Percentiles rank a stretch among this genome's conserved stretches.
These are phyloP conservation scores for Toxostoma redivivum DNA, from an alignment of 2,113 vertebrate genomes.

Conservation along the genomic window DNA sequence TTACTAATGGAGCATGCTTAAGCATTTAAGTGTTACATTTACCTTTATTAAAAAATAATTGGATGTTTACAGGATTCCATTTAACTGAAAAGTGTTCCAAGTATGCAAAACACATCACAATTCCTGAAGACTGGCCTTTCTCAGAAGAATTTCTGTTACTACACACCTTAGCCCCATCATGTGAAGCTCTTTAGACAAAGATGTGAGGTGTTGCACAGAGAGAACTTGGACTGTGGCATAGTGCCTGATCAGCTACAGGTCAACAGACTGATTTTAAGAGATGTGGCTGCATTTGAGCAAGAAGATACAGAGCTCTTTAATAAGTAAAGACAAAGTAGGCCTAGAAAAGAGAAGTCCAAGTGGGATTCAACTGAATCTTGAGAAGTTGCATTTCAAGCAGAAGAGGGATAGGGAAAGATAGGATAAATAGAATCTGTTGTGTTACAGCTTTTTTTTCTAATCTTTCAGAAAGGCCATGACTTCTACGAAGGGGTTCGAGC, in stretches of 20 bases:
- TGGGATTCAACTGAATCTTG: not conserved
- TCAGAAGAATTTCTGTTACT: not conserved
- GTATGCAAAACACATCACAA: not conserved
- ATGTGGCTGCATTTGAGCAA: not conserved
- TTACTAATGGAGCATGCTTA: not conserved
- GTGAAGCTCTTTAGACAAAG: not conserved
- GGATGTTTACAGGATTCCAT: not conserved
- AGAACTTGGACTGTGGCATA: not conserved
- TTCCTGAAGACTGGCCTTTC: not conserved
- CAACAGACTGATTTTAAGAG: not conserved
- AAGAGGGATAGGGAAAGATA: not conserved
- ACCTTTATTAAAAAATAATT: not conserved
- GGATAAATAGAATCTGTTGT: not conserved
- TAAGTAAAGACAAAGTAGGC: not conserved
- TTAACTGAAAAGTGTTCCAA: not conserved
- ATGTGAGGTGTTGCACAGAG: not conserved
- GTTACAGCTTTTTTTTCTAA: not conserved
- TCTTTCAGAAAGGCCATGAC: slow-evolving; percentile 85
- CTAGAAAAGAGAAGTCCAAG: not conserved
- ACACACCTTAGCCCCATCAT: not conserved
- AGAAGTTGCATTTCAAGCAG: not conserved
- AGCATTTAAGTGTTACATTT: not conserved
- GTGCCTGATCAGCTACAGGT: not conserved
- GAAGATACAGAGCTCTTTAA: not conserved
- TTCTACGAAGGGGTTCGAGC: slow-evolving; percentile 93